These are phyloP conservation scores for Cydia amplana DNA, from an alignment of 1,140 invertebrate genomes.

Conservation along the genomic window DNA sequence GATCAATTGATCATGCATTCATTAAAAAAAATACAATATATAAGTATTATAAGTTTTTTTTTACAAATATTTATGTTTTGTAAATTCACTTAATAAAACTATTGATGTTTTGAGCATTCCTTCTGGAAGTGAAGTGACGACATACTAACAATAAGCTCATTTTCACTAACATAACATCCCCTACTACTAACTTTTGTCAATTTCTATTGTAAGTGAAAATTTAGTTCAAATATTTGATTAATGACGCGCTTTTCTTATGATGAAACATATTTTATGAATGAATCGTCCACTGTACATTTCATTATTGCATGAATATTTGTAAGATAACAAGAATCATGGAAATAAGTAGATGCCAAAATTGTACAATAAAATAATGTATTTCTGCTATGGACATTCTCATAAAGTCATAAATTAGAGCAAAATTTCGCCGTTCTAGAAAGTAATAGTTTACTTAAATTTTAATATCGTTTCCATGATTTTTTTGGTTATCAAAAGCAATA, in stretches of 20 bases:
- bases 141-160: not conserved
- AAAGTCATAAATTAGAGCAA: no score
- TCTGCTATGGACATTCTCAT: no score
- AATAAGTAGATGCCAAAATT: conserved; percentile 8
- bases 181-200: conserved; percentile 28
- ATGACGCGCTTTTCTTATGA: conserved; percentile 29
- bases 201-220: conserved; percentile 25
- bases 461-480: conserved; percentile 14
- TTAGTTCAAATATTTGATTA: conserved; percentile 21
- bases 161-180: not conserved
- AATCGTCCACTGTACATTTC: conserved; percentile 11
- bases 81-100: not conserved
- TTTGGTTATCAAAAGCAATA: conserved; percentile 20
- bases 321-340: conserved; percentile 9
- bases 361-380: not conserved
- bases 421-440: not conserved
- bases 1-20: no score
- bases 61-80: not conserved
- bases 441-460: no score
- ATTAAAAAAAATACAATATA: no score
- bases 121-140: not conserved
- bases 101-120: not conserved
- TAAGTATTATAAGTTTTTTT: not conserved
- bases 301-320: not conserved
- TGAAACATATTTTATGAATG: not conserved